Conservation (phyloP, 2,888 invertebrate genomes). For the Sminthurides aquaticus region DNA sequence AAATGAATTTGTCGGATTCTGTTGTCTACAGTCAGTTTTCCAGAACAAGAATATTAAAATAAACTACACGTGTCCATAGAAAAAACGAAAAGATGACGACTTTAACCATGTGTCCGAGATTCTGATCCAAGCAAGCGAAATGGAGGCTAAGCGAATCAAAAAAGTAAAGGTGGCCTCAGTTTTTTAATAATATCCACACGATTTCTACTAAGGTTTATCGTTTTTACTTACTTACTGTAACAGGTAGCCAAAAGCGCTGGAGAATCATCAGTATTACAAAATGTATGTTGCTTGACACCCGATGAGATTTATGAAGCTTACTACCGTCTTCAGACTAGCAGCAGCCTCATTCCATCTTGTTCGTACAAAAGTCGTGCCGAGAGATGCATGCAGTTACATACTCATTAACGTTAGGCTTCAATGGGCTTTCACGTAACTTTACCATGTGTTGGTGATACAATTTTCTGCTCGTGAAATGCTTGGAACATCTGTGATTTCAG, state of each 20-base stretch:
- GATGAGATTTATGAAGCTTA: constrained; percentile 76
- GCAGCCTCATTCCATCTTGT: constrained; percentile 43
- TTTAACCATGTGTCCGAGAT: constrained; percentile 39
- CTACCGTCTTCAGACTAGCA: constrained; percentile 61
- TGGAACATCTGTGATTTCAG: too few species aligned
- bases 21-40: too few species aligned
- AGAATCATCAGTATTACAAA: not conserved
- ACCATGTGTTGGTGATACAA: not conserved
- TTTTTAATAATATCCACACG: too few species aligned
- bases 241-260: not conserved
- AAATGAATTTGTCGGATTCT: not conserved
- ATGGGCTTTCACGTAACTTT: not conserved
- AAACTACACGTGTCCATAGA: constrained; percentile 18
- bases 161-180: constrained; percentile 35
- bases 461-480: too few species aligned
- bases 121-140: constrained; percentile 39
- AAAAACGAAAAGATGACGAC: constrained; percentile 36
- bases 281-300: constrained; percentile 44
- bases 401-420: not conserved
- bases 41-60: too few species aligned
- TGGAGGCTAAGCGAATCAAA: constrained; percentile 40
- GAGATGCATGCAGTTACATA: constrained; percentile 14
- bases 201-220: too few species aligned
- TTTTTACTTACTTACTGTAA: too few species aligned
- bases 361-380: constrained; percentile 39